Evolutionary conservation across 2,888 invertebrate species (phyloP).

Genomic region (Tanypteryx hageni): DNA sequence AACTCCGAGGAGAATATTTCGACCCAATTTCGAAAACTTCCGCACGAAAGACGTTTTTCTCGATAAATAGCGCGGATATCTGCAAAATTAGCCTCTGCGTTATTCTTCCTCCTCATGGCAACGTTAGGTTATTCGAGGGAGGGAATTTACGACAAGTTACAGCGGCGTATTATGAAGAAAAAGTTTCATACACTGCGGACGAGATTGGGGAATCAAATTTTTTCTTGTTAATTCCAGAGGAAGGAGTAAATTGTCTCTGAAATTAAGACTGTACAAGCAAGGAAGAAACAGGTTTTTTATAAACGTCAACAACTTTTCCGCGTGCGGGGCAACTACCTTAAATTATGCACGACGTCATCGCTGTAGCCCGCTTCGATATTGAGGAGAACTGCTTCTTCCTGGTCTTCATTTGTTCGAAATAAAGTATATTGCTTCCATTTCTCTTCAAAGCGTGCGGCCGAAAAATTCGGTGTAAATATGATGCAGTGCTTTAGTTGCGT

Average conservation of each 20-base stretch:
- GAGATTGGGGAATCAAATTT: not conserved
- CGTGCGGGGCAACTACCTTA: too few relatives aligned
- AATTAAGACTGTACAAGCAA: not conserved
- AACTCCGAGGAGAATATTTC: not conserved
- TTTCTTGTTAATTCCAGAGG: not conserved
- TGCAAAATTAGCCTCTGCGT: not conserved
- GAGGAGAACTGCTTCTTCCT: too few relatives aligned
- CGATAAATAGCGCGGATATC: not conserved
- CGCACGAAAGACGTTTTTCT: slow-evolving; percentile 13
- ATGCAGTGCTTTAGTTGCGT: too few relatives aligned
- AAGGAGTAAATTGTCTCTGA: not conserved
- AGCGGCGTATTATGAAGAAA: not conserved
- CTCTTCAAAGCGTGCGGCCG: too few relatives aligned
- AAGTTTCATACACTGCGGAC: not conserved
- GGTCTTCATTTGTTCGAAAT: too few relatives aligned
- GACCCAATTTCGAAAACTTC: not conserved
- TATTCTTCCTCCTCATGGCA: not conserved
- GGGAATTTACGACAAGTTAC: not conserved
- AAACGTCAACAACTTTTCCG: too few relatives aligned
- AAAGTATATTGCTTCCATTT: too few relatives aligned
- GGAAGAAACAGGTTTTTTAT: too few relatives aligned
- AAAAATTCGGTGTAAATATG: too few relatives aligned
- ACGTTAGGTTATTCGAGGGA: not conserved
- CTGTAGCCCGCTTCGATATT: too few relatives aligned
- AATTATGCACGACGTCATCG: too few relatives aligned